Base-by-base conservation (phyloP, 2,797 vertebrate genomes). In the Amphiprion clarkii region DNA sequence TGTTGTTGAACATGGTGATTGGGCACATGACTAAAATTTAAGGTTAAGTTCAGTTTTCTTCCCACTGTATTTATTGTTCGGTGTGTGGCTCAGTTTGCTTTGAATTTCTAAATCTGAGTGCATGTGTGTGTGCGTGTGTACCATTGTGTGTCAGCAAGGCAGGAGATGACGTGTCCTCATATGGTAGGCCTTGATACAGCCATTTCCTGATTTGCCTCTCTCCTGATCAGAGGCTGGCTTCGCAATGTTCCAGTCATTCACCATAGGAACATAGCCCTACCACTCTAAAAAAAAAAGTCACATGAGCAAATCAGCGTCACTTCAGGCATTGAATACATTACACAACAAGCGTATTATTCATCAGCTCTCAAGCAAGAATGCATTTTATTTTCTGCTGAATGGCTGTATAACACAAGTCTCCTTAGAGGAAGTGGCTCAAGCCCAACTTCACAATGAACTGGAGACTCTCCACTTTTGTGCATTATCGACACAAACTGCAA, bases 401-500 rank as follows among this genome's bases (percentile, higher is more conserved):
- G 78, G 76, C 76, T 88, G 83, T 58, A 83, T 83, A 88, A 82
- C 65, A 67, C 40, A 12, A 54, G 65, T 77, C 68, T 82, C 67
- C 70, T 71, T 42, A 62, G 46, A 76, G 73, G 62, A 87, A 71
- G 53, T 61, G 81, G 55, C 76, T 79, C 67, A 16, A 79, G 23
- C 61, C 79, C 67, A 51, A 68, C 44, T 73, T 75, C 80, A 73
- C 57, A 56, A 78, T 67, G 71, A 89, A 67, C 63, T 49, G 33
- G 82, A 77, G 64, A 79, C 46, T 78, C 52, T 78, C 82, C 74
- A 83, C 78, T 71, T 75, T 70, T 71, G 78, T 78, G 84, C 69
- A 67, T 91, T 79, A 78, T 80, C 76, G 87, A 92, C 88, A 85
- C 76, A 79, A 84, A 83, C 92, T 93, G 91, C 93, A 93, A 87